Base-by-base conservation (phyloP, 2,888 invertebrate species). In the Platerodrilus igneus region DNA sequence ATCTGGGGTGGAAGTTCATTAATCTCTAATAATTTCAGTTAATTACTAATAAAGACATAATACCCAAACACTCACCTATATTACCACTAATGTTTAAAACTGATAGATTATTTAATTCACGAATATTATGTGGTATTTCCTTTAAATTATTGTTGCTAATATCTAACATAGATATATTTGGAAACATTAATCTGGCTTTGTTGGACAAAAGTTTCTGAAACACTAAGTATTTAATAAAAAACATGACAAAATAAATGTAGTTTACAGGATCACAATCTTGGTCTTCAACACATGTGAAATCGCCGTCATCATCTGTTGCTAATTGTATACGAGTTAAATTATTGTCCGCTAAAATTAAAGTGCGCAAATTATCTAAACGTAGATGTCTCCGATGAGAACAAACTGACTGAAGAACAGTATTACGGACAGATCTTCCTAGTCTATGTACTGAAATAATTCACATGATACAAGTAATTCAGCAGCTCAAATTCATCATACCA, bases 91-190 rank as follows among this genome's bases (percentile, higher is more conserved):
- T 79, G 64, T 95, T 96, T 21, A 97, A 74, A 21, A 96, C 94
- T n/a, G 94, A 91, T 2, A 99, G 73, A 64, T 89, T 87, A 42
- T 75, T 76, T 3, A 96, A 76, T 61, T 92, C 87, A 54, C 90
- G 85, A 35, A 97, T 79, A 38, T 86, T 85, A 0, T 81, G 70
- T 1, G 95, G 93, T 21, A 99, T 79, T 50, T 80, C 79, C 52
- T 74, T 77, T 21, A 93, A 67, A 41, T 75, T 73, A 70, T 99
- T 99, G 64, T 88, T 85, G 53, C 92, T 91, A 14, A 97, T 81
- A 65, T 97, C 96, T 60, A 99, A 67, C 86, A 94, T 93, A 3
- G 93, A 92, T 37, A 99, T 76, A 62, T 87, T 86, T 0, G 97
- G 97, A 69, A 92, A 95, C 60, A 95, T 78, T 2, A 95, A 75